Evolutionary conservation across 2,797 vertebrate species (phyloP), one percentile per base, ranked within the genome.

Genomic region (Kryptolebias ocellatus): DNA sequence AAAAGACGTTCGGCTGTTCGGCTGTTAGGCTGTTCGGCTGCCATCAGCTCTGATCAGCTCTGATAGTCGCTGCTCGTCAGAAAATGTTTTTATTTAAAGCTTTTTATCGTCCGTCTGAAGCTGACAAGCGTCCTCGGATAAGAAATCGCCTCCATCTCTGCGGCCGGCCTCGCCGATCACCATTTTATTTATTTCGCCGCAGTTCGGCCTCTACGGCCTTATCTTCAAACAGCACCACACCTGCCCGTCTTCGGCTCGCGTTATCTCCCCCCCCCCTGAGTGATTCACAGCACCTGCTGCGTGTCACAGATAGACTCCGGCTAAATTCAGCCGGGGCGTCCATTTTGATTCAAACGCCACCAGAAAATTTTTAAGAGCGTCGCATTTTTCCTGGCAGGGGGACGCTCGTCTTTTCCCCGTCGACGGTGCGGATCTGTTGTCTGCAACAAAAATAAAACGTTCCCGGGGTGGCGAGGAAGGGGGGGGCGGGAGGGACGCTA

Each of bases 271-370:
- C 20, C 20, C 29, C 69, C 63, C 67, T 71, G 64, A 72, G 67
- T 83, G 80, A 88, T 84, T 74, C 70, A 80, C 72, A 70, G 71
- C 85, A 80, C 83, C 87, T 81, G 82, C 89, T 91, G 91, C 83
- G 75, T 86, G 84, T 91, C 88, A 88, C 79, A 87, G 89, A 92
- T 91, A 91, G 75, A 80, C 62, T 59, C 27, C 16, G 45, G 39
- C 74, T 81, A 81, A 87, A 87, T 84, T 79, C 74, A 79, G 67
- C 70, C 49, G 4, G 46, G 49, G 73, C 65, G 76, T 81, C 83
- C 79, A 70, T 64, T 67, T 70, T 49, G 77, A 74, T 51, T 5
- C 76, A 61, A 73, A 39, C 72, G 78, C 52, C 61, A 50, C 61
- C 59, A 14, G 65, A 73, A 54, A 72, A 77, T 86, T 79, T 45